Conservation (phyloP, 1,140 invertebrate species). For the Ptiloglossa arizonensis region DNA sequence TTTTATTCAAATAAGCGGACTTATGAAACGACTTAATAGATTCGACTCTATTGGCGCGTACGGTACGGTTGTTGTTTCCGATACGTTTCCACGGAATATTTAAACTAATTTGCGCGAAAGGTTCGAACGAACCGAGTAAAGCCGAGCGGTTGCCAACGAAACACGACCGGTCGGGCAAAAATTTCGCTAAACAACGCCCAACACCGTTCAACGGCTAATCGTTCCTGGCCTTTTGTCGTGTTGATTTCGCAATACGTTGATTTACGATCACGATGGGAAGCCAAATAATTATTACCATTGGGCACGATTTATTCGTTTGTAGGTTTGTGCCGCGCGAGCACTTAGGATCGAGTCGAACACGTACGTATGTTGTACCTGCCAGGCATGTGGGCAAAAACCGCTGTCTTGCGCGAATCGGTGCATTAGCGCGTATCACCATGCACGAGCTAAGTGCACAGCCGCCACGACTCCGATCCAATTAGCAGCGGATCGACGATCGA, state of each 20-base stretch:
- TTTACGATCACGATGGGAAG: not conserved
- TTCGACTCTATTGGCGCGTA: no score
- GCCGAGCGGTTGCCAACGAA: no score
- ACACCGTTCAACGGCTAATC: not conserved
- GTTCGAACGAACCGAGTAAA: no score
- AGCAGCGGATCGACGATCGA: slow-evolving; percentile 20
- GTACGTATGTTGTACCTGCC: slow-evolving; percentile 18
- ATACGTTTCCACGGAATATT: no score
- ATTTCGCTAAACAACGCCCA: not conserved
- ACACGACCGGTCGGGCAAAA: not conserved
- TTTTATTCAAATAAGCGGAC: no score
- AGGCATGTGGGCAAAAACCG: slow-evolving; percentile 26
- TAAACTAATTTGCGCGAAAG: no score
- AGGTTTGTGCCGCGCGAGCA: not conserved
- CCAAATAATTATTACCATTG: slow-evolving; percentile 11
- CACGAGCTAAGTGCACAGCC: slow-evolving; percentile 13
- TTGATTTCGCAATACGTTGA: not conserved
- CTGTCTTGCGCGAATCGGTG: slow-evolving; percentile 23
- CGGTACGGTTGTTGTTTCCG: no score
- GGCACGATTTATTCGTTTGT: slow-evolving; percentile 12
- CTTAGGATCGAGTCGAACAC: slow-evolving; percentile 5
- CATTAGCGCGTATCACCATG: slow-evolving; percentile 30
- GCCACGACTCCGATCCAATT: slow-evolving; percentile 21
- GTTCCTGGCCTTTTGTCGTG: not conserved
- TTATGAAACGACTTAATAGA: no score